phyloP scores from a whole-genome alignment of 2,113 vertebrate species.

The Aspidoscelis tigris region DNA sequence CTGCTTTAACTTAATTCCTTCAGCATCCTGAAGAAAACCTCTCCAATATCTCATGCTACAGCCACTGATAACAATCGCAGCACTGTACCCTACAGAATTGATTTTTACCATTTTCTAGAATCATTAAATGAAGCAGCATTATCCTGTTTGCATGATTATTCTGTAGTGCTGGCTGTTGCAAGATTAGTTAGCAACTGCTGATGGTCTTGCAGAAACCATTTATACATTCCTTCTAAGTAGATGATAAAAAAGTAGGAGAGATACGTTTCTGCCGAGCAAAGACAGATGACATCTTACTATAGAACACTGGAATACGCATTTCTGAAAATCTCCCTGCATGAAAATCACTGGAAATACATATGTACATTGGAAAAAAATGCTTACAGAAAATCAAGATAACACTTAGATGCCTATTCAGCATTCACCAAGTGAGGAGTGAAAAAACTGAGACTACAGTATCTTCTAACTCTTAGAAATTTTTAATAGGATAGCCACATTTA shows the following conservation, averaged over 20 bases:
- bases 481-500: background rate
- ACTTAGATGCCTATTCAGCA: background rate
- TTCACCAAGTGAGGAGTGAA: background rate
- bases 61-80: conserved; percentile 3
- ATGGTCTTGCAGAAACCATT: background rate
- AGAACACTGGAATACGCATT: background rate
- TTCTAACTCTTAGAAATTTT: background rate
- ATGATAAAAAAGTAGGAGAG: background rate
- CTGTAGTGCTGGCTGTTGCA: background rate
- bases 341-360: background rate
- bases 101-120: conserved; percentile 5
- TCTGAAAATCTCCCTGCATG: background rate
- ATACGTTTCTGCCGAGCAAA: background rate
- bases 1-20: background rate
- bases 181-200: background rate
- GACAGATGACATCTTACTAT: background rate
- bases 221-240: background rate
- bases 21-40: background rate
- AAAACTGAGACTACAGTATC: background rate
- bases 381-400: background rate
- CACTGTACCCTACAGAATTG: background rate
- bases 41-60: background rate
- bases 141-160: conserved; percentile 11
- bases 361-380: background rate
- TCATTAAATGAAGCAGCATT: conserved; percentile 7